These are phyloP conservation scores for Tricholaema leucomelas DNA, from an alignment of 2,113 vertebrate genomes.

Conservation along the genomic window DNA sequence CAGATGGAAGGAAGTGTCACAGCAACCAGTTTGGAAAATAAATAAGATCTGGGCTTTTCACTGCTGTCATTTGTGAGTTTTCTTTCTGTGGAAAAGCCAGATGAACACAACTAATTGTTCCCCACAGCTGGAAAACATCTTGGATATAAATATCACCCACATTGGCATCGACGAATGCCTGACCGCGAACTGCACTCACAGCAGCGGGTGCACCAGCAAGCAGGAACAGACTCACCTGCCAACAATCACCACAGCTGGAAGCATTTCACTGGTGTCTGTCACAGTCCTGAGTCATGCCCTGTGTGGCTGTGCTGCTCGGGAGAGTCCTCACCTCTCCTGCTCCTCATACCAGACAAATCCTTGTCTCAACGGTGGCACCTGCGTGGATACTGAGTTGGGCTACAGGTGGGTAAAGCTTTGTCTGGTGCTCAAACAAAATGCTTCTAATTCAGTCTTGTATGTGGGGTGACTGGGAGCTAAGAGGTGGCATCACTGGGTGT, in stretches of 20 bases:
- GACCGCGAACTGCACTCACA: conserved; percentile 75
- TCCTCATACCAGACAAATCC: conserved; percentile 80
- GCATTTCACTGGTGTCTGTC: conserved; percentile 81
- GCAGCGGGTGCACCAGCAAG: conserved; percentile 78
- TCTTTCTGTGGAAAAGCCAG: not conserved
- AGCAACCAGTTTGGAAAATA: not conserved
- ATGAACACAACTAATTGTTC: conserved; percentile 4
- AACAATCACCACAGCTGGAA: conserved; percentile 73
- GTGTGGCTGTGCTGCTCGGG: conserved; percentile 82
- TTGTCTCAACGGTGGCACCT: conserved; percentile 86
- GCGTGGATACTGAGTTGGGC: conserved; percentile 81
- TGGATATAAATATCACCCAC: conserved; percentile 81
- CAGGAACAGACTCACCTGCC: conserved; percentile 75
- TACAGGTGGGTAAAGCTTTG: conserved; percentile 78
- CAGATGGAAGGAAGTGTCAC: not conserved
- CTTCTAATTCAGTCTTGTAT: not conserved
- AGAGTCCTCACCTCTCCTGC: conserved; percentile 77
- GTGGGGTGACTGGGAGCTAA: not conserved
- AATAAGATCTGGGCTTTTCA: not conserved
- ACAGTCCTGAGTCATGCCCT: conserved; percentile 60
- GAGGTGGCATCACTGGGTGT: not conserved
- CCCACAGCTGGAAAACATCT: conserved; percentile 80
- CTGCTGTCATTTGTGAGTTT: not conserved
- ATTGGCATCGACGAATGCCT: conserved; percentile 83
- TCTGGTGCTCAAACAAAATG: not conserved